phyloP scores from a whole-genome alignment of 2,888 invertebrate species.

The Loripinus fragilis region DNA sequence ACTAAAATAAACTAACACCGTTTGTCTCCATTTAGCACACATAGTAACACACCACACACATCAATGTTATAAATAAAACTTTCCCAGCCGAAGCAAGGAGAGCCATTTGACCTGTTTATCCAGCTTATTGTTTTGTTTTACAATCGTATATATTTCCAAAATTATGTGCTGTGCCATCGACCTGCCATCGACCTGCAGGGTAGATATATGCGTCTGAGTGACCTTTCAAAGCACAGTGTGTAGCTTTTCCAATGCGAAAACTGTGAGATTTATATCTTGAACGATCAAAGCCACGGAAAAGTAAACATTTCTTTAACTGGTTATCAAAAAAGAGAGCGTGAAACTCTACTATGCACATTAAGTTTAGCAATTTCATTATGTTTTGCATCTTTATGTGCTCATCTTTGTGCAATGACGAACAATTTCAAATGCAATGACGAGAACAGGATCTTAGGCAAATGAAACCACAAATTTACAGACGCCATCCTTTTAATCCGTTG shows the following conservation, averaged over 20 bases:
- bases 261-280: background rate
- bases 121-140: too few relatives aligned
- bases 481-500: too few relatives aligned
- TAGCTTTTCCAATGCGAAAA: background rate
- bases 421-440: too few relatives aligned
- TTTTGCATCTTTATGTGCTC: too few relatives aligned
- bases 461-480: too few relatives aligned
- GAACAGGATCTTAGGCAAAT: too few relatives aligned
- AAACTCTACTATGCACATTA: background rate
- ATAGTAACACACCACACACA: too few relatives aligned
- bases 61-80: background rate
- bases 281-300: background rate
- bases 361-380: background rate
- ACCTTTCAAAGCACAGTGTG: background rate
- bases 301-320: background rate
- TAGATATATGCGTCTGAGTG: background rate
- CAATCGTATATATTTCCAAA: background rate
- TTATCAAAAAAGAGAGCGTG: background rate
- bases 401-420: too few relatives aligned
- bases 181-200: background rate
- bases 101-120: too few relatives aligned
- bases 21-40: too few relatives aligned
- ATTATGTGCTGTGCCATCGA: background rate
- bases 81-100: too few relatives aligned
- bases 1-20: too few relatives aligned